Base-by-base conservation (phyloP, 2,888 invertebrate genomes). In the Melanophora roralis region DNA sequence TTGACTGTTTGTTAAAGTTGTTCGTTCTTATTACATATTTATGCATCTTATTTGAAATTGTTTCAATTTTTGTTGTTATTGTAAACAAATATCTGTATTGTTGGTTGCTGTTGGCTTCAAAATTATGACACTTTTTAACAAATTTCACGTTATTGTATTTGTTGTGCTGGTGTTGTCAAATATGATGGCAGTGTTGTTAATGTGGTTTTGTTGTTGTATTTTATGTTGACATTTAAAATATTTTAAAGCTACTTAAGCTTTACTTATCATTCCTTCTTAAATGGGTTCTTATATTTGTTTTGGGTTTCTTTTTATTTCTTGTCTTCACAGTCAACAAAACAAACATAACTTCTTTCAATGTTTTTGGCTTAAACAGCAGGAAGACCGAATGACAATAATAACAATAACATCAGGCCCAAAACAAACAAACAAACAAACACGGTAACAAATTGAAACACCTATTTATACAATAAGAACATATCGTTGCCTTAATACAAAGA, bases 221-320 rank as follows among this genome's bases (percentile, higher is more conserved):
- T 65, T 40, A 72, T 80, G 80, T 80, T 80, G 80, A 80, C 76
- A 76, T 76, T 76, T 76, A 57, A 76, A 80, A 80, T 80, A 73
- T 80, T 76, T 80, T 76, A 76, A 80, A 76, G 80, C 80, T 76
- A 76, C 80, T 80, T 80, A 80, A 80, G 80, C 80, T 80, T 80
- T 80, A 80, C 72, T 76, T 80, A 76, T 80, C 80, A 76, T 80
- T 73, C 76, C 72, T 62, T 64, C 80, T 76, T 72, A 76, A 80
- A 80, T 80, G 72, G 51, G 67, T 32, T 73, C 59, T 76, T 76
- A 53, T 72, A 64, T 73, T 72, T 76, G 67, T 76, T 69, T 78
- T 27, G 64, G 69, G 53, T 49, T 57, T 49, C 16, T 59, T 19
- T 27, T 32, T 53, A 0, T 53, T 38, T 36, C 43, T 62, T 64